Evolutionary conservation across 2,113 vertebrate genomes (phyloP), one percentile per base, ranked within the genome.

Genomic region (Agelaius phoeniceus): DNA sequence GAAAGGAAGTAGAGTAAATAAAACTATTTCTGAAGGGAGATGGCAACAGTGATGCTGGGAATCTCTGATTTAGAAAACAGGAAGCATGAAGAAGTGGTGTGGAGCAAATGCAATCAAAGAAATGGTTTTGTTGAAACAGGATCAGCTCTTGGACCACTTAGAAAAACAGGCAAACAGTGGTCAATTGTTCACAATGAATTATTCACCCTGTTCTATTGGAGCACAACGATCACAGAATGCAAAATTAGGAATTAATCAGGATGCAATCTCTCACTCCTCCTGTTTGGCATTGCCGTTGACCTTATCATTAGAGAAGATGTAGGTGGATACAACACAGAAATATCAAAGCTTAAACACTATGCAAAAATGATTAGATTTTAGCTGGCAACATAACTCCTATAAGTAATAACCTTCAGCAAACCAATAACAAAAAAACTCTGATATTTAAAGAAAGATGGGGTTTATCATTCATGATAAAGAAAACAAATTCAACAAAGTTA

Each of bases 201-300:
- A 97, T 96, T 96, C 67, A 96, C 91, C 87, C 77, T 2, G 7
- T 66, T 95, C 71, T 95, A 48, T 3, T 91, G 84, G 87, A 97
- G 83, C 87, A 85, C 66, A 73, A 90, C 22, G 30, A 93, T 85
- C n/a, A 51, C 15, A 49, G 96, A 97, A 97, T 96, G 75, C 84
- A 91, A 96, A 96, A 96, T 91, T 35, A 93, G 66, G 71, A 83
- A 43, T 69, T 93, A 92, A 95, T 94, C 75, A 95, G 89, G 84
- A 96, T 93, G 93, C 89, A 94, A 5, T 69, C 54, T 73, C 84
- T 91, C 63, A 54, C 71, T 93, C 26, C 46, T 95, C 54, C 49
- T 79, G 54, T 80, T 80, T 76, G 78, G 81, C 89, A 87, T 95
- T 96, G 84, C 23, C 89, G 83, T 17, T 91, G 91, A 95, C 93